Evolutionary conservation across 2,113 vertebrate genomes (phyloP), one percentile per base, ranked within the genome.

Genomic region (Brienomyrus longianalis): DNA sequence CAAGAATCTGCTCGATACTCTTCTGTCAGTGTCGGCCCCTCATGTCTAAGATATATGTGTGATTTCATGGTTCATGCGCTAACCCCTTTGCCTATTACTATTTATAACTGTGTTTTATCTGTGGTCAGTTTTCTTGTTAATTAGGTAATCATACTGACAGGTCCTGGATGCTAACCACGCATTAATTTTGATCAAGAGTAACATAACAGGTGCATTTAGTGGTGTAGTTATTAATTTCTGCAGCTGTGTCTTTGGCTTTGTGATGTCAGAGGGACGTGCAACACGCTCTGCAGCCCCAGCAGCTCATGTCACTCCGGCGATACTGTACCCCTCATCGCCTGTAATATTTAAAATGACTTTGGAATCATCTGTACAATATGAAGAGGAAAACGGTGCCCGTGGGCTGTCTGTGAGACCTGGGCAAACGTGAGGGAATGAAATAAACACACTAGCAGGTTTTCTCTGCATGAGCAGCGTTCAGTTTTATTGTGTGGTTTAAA

Each of bases 361-460:
- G 19, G n/a, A 35, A 27, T 39, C 85, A 19, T 21, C 51, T 56
- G 27, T 84, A n/a, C 39, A 56, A 50, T 56, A 17, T 92, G 88
- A 89, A 89, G 88, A 91, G 23, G 80, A 92, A 92, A 90, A 91
- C 51, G 48, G 88, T 93, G 66, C 90, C 54, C 92, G 90, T 92
- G 90, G 56, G 84, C 8, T 86, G 51, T 39, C 9, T 86, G 17
- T 7, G 51, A 27, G 85, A 83, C 80, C 8, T 48, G 45, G 43
- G 21, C 19, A 84, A 48, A 84, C 3, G 7, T 19, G 19, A 87
- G n/a, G 23, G n/a, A 11, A 31, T 31, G 3, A 54, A 87, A 87
- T 17, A 31, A 35, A 39, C 19, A 48, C 83, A 23, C 85, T 54
- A 35, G 23, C 83, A 48, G 83, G n/a, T 19, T 27, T 35, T 35